Conservation (phyloP, 2,797 vertebrate species). For the Sorex maritimensis region DNA sequence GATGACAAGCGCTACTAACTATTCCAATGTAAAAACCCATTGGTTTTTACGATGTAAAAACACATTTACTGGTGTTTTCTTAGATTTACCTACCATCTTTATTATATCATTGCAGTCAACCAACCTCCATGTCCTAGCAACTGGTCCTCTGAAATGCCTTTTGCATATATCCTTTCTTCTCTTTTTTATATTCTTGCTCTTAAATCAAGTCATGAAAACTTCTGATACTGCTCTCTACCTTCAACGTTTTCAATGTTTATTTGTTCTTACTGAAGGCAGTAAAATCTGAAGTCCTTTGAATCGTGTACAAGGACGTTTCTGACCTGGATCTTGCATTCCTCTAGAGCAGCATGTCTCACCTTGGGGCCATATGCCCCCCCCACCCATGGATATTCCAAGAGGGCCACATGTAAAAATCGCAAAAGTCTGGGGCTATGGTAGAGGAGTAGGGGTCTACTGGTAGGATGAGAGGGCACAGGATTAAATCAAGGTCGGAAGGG, state of each 20-base stretch:
- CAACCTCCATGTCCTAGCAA: background rate
- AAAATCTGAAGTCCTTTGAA: background rate
- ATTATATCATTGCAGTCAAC: background rate
- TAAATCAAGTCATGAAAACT: background rate
- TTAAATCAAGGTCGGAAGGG: too few species aligned
- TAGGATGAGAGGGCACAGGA: too few species aligned
- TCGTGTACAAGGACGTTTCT: background rate
- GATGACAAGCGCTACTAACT: background rate
- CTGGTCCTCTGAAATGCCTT: background rate
- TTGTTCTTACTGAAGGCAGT: background rate
- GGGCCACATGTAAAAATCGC: too few species aligned
- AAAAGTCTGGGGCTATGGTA: too few species aligned
- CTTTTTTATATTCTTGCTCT: background rate
- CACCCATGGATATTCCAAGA: too few species aligned
- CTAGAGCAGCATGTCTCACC: background rate
- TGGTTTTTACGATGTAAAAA: too few species aligned
- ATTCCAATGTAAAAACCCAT: background rate
- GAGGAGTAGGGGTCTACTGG: too few species aligned
- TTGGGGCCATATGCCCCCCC: too few species aligned
- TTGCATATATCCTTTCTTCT: conserved; percentile 11
- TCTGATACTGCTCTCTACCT: background rate
- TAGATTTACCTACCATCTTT: background rate
- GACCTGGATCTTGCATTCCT: background rate
- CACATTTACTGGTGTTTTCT: background rate
- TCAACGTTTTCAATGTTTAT: background rate